These are phyloP conservation scores for Anguilla rostrata DNA, from an alignment of 2,113 vertebrate species.

Conservation along the genomic window DNA sequence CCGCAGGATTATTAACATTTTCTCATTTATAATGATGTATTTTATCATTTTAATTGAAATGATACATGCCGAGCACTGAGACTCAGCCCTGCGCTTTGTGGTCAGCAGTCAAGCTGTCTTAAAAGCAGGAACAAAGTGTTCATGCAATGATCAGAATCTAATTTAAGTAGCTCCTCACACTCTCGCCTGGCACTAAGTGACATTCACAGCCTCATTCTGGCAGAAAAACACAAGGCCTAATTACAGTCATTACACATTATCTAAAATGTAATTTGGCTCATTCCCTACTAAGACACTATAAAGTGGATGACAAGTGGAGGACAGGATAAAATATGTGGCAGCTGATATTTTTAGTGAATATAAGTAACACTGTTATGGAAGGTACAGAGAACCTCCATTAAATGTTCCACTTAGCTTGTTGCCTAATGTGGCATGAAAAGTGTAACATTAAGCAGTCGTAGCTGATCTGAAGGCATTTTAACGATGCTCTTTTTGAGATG, in stretches of 20 bases:
- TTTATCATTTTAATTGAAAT: no score
- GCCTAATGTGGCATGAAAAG: neutral
- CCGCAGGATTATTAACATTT: no score
- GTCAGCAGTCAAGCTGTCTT: neutral
- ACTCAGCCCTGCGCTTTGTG: neutral
- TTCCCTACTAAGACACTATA: slow-evolving; percentile 1
- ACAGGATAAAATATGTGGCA: slow-evolving; percentile 12
- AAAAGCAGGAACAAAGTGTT: neutral
- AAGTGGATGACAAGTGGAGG: neutral
- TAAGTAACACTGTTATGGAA: neutral
- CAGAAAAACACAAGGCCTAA: slow-evolving; percentile 11
- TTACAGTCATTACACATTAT: slow-evolving; percentile 24
- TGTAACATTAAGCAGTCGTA: neutral
- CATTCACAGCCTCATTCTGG: neutral
- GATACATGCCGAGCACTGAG: no score
- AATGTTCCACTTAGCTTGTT: slow-evolving; percentile 11
- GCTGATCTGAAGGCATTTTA: neutral
- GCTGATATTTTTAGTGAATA: slow-evolving; percentile 8
- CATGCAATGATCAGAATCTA: neutral
- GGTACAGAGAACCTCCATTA: slow-evolving; percentile 1
- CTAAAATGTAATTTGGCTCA: slow-evolving; percentile 16
- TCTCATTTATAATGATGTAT: no score
- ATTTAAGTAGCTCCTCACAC: slow-evolving; percentile 16
- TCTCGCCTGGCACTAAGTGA: neutral
- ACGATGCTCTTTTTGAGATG: neutral